These are phyloP conservation scores for Neuroterus valhalla DNA, from an alignment of 1,140 invertebrate genomes.

Conservation along the genomic window DNA sequence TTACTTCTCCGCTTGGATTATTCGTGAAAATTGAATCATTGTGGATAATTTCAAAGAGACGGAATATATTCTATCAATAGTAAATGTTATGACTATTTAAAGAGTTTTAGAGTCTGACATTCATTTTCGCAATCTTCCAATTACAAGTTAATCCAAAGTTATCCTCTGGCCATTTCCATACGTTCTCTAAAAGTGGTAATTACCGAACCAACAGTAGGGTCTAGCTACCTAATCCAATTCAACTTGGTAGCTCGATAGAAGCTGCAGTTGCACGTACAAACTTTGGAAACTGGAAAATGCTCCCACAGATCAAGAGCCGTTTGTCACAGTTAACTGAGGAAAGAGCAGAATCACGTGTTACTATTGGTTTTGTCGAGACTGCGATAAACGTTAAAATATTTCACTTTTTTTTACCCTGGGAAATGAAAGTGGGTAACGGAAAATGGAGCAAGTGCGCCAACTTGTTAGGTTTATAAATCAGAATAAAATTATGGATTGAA, in stretches of 20 bases:
- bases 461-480: not conserved
- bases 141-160: conserved; percentile 5
- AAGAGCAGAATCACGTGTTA: conserved; percentile 1
- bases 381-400: not conserved
- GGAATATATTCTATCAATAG: too few relatives aligned
- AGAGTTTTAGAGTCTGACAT: conserved; percentile 2
- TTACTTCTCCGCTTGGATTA: too few relatives aligned
- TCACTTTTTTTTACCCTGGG: not conserved
- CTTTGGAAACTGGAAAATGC: conserved; percentile 9
- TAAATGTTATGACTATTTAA: not conserved
- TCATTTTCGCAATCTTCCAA: conserved; percentile 11
- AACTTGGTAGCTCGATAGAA: conserved; percentile 15
- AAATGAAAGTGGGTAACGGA: not conserved
- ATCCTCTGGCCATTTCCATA: conserved; percentile 18
- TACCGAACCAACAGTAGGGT: not conserved
- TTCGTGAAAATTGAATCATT: too few relatives aligned
- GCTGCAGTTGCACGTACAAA: conserved; percentile 12
- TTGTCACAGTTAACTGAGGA: conserved; percentile 10
- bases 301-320: conserved; percentile 2
- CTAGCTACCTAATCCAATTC: conserved; percentile 24
- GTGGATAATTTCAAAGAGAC: too few relatives aligned
- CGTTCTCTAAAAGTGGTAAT: conserved; percentile 10
- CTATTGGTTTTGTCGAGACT: not conserved
- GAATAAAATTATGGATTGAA: too few relatives aligned
- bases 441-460: not conserved